Evolutionary conservation across 2,797 vertebrate species (phyloP).

Genomic region (Tokudaia tokunoshimensis): DNA sequence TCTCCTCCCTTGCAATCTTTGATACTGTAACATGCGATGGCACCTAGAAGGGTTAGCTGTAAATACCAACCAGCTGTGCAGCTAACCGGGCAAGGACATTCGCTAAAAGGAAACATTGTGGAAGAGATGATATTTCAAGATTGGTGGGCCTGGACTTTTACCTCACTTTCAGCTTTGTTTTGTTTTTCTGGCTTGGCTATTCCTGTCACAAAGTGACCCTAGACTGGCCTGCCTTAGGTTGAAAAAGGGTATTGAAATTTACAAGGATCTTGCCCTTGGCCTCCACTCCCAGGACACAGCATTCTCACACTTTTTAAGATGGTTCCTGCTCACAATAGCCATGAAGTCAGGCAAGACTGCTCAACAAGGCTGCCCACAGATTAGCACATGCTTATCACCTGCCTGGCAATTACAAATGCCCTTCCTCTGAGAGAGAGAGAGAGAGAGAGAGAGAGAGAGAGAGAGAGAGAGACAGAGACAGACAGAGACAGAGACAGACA

Average conservation of each 20-base stretch:
- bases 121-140: constrained; percentile 46
- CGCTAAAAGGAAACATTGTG: constrained; percentile 29
- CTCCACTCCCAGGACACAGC: neutral
- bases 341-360: constrained; percentile 4
- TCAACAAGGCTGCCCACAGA: constrained; percentile 35
- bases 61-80: neutral
- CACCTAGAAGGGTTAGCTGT: constrained; percentile 1
- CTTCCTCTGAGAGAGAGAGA: neutral
- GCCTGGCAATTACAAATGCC: constrained; percentile 34
- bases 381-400: constrained; percentile 60
- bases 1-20: neutral
- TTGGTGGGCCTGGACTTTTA: constrained; percentile 58
- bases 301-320: constrained; percentile 60
- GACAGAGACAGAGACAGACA: no score
- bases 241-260: constrained; percentile 69
- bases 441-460: neutral
- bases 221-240: constrained; percentile 30
- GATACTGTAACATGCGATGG: neutral
- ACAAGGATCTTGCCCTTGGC: constrained; percentile 71
- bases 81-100: constrained; percentile 3
- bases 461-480: neutral
- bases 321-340: constrained; percentile 23
- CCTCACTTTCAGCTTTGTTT: constrained; percentile 64
- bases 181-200: constrained; percentile 60
- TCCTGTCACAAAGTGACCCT: constrained; percentile 44